A percentile compares a stretch with the other conserved stretches of the same genome.
Evolutionary conservation across 2,797 vertebrate species (phyloP).

Genomic region (Sebastes itinus): DNA sequence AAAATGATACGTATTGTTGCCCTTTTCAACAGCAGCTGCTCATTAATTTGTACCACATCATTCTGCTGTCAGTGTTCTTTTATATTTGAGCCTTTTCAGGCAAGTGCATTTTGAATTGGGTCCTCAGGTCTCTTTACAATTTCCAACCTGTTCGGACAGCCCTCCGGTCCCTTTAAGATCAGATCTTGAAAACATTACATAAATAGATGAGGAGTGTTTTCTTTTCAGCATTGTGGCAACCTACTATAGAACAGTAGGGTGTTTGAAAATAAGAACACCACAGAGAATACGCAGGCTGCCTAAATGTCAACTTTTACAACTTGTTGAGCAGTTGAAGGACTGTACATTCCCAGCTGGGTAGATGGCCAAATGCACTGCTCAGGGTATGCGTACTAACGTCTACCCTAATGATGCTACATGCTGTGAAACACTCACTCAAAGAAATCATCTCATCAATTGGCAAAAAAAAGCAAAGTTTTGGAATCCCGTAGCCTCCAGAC

Average conservation of each 20-base stretch:
- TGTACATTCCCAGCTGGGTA: neutral
- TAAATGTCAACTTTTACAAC: neutral
- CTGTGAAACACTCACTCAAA: neutral
- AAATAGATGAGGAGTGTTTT: neutral
- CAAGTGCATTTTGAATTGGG: neutral
- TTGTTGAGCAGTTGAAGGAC: neutral
- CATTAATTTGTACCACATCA: neutral
- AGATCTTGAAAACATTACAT: neutral
- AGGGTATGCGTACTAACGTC: too few species aligned
- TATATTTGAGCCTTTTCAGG: neutral
- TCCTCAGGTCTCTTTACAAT: neutral
- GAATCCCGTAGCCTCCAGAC: neutral
- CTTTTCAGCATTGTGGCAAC: neutral
- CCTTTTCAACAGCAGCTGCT: neutral
- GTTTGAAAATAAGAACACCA: neutral
- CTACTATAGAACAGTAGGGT: neutral
- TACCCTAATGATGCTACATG: neutral
- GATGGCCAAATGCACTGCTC: neutral
- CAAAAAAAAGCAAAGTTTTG: neutral
- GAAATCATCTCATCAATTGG: neutral
- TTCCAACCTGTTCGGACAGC: neutral
- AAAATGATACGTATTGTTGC: neutral
- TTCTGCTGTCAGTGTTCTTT: neutral
- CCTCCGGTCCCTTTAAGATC: neutral
- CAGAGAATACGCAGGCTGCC: neutral